A percentile compares a stretch with the other conserved stretches of the same genome.
These are phyloP conservation scores for Caenorhabditis becei DNA, from an alignment of 2,888 invertebrate genomes.

Conservation along the genomic window DNA sequence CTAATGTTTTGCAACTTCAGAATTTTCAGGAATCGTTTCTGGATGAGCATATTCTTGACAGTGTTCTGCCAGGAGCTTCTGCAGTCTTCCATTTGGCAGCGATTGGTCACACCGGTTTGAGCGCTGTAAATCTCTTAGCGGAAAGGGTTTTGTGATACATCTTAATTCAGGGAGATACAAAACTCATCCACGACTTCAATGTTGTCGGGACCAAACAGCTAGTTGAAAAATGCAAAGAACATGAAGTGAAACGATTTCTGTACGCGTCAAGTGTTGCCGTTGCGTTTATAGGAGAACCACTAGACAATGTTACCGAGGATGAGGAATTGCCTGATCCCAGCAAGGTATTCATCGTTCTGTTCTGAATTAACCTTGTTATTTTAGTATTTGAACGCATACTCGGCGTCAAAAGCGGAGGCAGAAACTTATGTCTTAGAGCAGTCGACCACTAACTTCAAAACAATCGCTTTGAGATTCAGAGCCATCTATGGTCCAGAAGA, in stretches of 20 bases:
- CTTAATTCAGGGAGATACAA: constrained; percentile 7
- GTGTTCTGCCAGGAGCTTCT: constrained; percentile 14
- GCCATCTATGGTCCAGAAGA: constrained; percentile 57
- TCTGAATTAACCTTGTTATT: neutral
- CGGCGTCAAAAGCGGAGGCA: constrained; percentile 41
- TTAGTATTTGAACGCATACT: constrained; percentile 49
- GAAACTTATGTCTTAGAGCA: constrained; percentile 28
- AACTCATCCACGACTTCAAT: constrained; percentile 21
- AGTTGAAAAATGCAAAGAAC: constrained; percentile 10
- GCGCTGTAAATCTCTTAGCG: constrained; percentile 10
- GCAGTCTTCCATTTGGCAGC: constrained; percentile 54
- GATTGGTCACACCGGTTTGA: constrained; percentile 40
- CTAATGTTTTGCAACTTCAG: neutral
- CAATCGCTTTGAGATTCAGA: constrained; percentile 33
- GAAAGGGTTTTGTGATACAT: too few species aligned
- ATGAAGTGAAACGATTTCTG: constrained; percentile 22
- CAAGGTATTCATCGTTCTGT: constrained; percentile 3
- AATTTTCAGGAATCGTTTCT: constrained; percentile 42
- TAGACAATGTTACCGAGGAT: constrained; percentile 17
- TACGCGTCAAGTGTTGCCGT: constrained; percentile 50
- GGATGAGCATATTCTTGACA: constrained; percentile 11
- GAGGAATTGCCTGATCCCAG: constrained; percentile 27
- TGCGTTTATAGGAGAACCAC: constrained; percentile 31
- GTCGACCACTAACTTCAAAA: constrained; percentile 35
- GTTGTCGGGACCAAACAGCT: constrained; percentile 26